Percentiles rank a stretch among this genome's conserved stretches.
Evolutionary conservation across 64 coral and sea anemone genomes (phyloP).

Genomic region (Montipora sp.): DNA sequence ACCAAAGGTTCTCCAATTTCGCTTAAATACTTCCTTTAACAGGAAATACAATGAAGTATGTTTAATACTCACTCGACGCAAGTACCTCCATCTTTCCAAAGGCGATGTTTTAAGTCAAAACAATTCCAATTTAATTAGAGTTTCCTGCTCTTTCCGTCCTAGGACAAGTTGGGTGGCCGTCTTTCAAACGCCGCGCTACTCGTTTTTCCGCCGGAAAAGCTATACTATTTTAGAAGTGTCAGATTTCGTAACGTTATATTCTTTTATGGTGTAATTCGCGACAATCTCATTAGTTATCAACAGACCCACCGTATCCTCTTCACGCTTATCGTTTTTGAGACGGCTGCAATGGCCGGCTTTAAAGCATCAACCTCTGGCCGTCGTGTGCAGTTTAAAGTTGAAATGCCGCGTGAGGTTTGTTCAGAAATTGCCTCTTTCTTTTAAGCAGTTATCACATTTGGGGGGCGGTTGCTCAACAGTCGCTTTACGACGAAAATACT

Average conservation of each 20-base stretch:
- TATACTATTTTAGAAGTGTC: background rate
- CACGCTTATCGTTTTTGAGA: background rate
- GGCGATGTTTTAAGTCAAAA: background rate
- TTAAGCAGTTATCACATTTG: background rate
- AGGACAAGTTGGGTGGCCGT: background rate
- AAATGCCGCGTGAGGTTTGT: constrained; percentile 5
- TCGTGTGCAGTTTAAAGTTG: background rate
- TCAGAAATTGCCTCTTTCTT: background rate
- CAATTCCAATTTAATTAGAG: constrained; percentile 40
- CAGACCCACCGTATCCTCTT: background rate
- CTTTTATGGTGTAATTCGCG: background rate
- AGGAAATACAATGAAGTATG: background rate
- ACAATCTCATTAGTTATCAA: constrained; percentile 22
- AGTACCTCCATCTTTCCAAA: background rate
- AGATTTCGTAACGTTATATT: constrained; percentile 25
- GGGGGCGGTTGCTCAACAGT: background rate
- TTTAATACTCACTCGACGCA: background rate
- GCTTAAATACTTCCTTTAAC: background rate
- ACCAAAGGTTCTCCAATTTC: background rate
- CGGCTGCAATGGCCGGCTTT: background rate
- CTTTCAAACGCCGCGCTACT: background rate
- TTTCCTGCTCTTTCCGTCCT: background rate
- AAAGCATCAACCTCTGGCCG: background rate
- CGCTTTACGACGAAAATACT: constrained; percentile 3
- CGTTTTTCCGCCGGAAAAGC: background rate